phyloP scores from a whole-genome alignment of 2,797 vertebrate species.

The Sternotherus odoratus region DNA sequence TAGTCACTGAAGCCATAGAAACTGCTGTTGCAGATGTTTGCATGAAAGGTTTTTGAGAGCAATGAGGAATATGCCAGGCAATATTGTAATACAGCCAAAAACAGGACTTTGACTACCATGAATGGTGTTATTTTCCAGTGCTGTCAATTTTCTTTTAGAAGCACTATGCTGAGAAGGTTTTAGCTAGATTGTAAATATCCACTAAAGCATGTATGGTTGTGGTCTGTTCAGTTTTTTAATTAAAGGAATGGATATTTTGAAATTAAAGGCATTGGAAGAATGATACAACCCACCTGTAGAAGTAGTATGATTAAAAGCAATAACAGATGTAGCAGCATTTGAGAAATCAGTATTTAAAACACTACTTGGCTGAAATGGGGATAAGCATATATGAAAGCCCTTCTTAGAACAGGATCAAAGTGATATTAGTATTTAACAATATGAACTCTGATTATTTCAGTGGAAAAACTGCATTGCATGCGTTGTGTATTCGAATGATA shows the following conservation, averaged over 20 bases:
- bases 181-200: background rate
- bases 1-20: background rate
- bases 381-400: background rate
- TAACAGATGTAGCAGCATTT: background rate
- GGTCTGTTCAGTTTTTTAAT: background rate
- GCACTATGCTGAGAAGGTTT: background rate
- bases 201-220: background rate
- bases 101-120: background rate
- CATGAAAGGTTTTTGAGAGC: background rate
- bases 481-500: background rate
- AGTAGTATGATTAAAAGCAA: background rate
- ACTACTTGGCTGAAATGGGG: background rate
- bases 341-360: background rate
- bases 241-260: fast-evolving
- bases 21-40: fast-evolving
- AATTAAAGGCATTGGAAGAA: background rate
- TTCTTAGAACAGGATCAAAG: background rate
- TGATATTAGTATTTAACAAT: background rate
- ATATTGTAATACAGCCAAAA: background rate
- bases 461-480: fast-evolving
- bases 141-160: background rate
- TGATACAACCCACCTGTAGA: background rate
- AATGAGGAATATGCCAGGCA: background rate
- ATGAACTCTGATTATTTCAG: background rate
- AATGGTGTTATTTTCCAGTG: background rate